Base-by-base conservation (phyloP, 2,113 vertebrate genomes). In the Channa maculata region DNA sequence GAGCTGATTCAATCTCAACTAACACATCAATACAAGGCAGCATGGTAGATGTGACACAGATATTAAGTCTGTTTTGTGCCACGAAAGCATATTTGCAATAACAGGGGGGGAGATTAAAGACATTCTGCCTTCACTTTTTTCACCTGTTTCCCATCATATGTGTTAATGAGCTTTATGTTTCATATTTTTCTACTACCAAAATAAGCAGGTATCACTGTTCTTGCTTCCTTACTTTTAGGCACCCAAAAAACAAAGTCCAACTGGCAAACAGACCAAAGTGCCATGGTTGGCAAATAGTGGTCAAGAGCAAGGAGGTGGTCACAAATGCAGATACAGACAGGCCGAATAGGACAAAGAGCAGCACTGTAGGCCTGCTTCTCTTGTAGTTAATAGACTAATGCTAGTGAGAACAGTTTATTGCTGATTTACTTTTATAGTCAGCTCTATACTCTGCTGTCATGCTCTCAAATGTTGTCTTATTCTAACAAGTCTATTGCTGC, bases 391-490 rank as follows among this genome's bases (percentile, higher is more conserved):
- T n/a, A n/a, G n/a, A n/a, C n/a, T 53, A 33, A 58, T 44, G 46
- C 41, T 49, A 44, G 15, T 43, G 14, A 75, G 34, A 59, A 57
- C n/a, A 6, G 6, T 70, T 69, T 71, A 63, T 48, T 61, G n/a
- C 65, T 36, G 38, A 61, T 65, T 50, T 49, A 38, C 33, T 38
- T 72, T 71, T 62, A 15, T 14, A 53, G 8, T 39, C 39, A 62
- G 60, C n/a, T 45, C 34, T 6, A 55, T 24, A 24, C 24, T 24
- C 1, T 24, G 24, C 24, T 24, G 72, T 90, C 67, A 65, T 53
- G 7, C 82, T 68, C 41, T 81, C 49, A 83, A 63, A 88, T 68
- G 57, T 75, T 65, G 61, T 73, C 24, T 24, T 67, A 78, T 14
- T 82, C 37, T 52, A 60, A 51, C 44, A 54, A 67, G 65, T 78